Percentiles rank a stretch among this genome's conserved stretches.
phyloP scores from a whole-genome alignment of 1,140 invertebrate species.

The Pristionchus pacificus region DNA sequence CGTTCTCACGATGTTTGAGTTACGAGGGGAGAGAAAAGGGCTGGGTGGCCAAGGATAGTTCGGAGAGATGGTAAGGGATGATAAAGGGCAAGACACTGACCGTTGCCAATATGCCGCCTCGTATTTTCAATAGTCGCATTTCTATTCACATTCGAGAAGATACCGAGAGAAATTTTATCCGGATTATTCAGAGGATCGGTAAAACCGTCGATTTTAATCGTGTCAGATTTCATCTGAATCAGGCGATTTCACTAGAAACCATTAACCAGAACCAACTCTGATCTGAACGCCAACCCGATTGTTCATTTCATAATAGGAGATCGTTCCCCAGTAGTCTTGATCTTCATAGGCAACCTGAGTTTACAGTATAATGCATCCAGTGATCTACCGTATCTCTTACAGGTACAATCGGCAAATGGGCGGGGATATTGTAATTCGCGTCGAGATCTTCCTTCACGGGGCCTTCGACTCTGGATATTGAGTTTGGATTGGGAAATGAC shows the following conservation, averaged over 20 bases:
- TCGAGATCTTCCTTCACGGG: not conserved
- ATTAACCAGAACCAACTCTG: constrained; percentile 49
- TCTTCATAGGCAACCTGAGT: constrained; percentile 54
- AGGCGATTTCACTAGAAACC: not conserved
- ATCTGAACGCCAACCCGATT: constrained; percentile 65
- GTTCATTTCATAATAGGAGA: constrained; percentile 66
- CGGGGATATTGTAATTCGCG: not conserved
- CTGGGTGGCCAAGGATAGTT: too few species aligned
- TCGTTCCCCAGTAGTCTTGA: constrained; percentile 64
- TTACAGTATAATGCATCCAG: too few species aligned
- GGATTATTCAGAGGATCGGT: constrained; percentile 60
- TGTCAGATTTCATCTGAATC: constrained; percentile 57
- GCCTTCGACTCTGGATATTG: not conserved
- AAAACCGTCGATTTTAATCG: constrained; percentile 62
- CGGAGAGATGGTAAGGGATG: not conserved
- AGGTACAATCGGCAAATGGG: not conserved
- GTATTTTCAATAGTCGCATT: constrained; percentile 67
- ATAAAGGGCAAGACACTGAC: constrained; percentile 42
- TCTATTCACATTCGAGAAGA: constrained; percentile 66
- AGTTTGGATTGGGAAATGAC: too few species aligned
- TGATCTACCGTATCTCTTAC: too few species aligned
- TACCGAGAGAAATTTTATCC: constrained; percentile 64
- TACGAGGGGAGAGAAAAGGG: too few species aligned
- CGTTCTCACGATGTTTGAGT: too few species aligned
- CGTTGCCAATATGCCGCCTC: constrained; percentile 65